Evolutionary conservation across 1,140 invertebrate genomes (phyloP), one percentile per base, ranked within the genome.

Genomic region (Gryon sp.): DNA sequence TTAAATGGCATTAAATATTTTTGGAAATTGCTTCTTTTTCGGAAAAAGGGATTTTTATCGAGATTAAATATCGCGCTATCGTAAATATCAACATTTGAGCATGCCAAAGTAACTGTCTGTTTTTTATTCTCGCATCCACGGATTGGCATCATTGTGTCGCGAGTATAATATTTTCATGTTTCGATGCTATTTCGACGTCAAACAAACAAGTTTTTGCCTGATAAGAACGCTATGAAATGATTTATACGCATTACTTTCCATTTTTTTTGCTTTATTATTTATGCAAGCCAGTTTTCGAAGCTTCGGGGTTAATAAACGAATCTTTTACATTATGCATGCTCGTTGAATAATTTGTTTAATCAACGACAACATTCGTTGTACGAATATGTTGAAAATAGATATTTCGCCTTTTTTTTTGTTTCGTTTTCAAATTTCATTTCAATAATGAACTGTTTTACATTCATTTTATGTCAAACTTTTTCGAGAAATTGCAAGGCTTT

Each of bases 221-320:
- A 68, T 68, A 68, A 50, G 18, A 59, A 26, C 22, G 52, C 52
- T 41, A 24, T 14, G 40, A 57, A 68, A 68, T 68, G 65, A 57
- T 68, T 68, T 68, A 69, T 69, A 38, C 16, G 53, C 36, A 14
- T 41, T 41, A 34, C 53, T 59, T 59, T 50, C 53, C n/a, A n/a
- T n/a, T 59, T 69, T 57, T 68, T 43, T 69, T 57, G 65, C n/a
- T n/a, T n/a, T n/a, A 59, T 50, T 69, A 59, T 59, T 69, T 69
- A 57, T 32, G 24, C 63, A 52, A 52, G 53, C 53, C 52, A 52
- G 65, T 69, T 52, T 48, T 48, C 32, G 30, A 68, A 38, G 20
- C 41, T 59, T 26, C 32, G 52, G 22, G 65, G 65, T 59, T 69
- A 68, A 68, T 50, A 69, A 69, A 69, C 65, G 53, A 69, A 59